Evolutionary conservation across 2,888 invertebrate genomes (phyloP), one percentile per base, ranked within the genome.

Genomic region (Neria commutata): DNA sequence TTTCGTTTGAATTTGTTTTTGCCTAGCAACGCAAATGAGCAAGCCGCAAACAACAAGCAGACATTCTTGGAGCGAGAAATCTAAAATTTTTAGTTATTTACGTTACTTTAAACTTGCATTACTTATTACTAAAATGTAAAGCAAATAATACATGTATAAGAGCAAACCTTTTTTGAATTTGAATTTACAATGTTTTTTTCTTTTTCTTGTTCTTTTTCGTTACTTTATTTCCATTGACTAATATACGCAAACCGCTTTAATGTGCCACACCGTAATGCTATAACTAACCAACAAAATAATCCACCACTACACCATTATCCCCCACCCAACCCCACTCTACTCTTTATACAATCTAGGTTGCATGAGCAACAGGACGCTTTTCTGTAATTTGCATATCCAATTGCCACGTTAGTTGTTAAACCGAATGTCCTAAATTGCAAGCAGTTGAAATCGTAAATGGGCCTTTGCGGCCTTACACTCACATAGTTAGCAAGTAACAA

Each of bases 281-380:
- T 21, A 3, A 48, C 40, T 23, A 56, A 48, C 42, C 48, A 46
- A 42, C 50, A 25, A 58, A 50, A 25, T 48, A 17, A n/a, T n/a
- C n/a, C n/a, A 14, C 42, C 29, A 51, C 40, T 21, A 46, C 16
- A 54, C 34, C 42, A 51, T 48, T 29, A n/a, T 29, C 23, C 34
- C 42, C n/a, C 51, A 34, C 40, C 14, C 11, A 47, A 8, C 3
- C 48, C 4, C 26, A 25, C 23, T 51, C 8, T 2, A 29, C 45
- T 57, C 33, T 52, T 55, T 60, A 21, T 62, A 40, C 40, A 54
- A 54, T 55, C 61, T 68, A 69, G 69, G 60, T 62, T 69, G 69
- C 68, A 69, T 69, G 69, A 69, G 58, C 68, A 63, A 64, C 63
- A 62, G 64, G 68, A 68, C 47, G 65, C 63, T 66, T 69, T 66